phyloP scores from a whole-genome alignment of 2,113 vertebrate species.

The Albula glossodonta region DNA sequence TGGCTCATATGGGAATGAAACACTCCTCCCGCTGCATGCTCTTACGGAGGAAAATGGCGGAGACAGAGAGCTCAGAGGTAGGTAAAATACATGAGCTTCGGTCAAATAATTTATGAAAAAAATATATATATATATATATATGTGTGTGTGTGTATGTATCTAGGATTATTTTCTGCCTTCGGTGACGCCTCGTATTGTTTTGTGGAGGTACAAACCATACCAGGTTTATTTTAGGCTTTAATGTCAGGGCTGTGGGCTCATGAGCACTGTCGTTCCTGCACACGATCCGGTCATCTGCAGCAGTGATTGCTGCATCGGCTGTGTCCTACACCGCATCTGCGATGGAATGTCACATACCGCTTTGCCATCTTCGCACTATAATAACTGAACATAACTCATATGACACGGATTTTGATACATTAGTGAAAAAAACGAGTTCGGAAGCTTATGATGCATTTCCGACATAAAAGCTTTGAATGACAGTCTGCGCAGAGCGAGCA shows the following conservation, averaged over 20 bases:
- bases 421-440: not conserved
- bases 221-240: not conserved
- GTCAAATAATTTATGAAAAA: constrained; percentile 17
- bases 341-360: not conserved
- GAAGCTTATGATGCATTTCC: not conserved
- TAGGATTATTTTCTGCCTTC: not conserved
- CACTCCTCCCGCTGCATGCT: constrained; percentile 98
- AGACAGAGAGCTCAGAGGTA: constrained; percentile 93
- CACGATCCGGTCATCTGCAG: not conserved
- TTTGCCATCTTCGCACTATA: not conserved
- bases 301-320: not conserved
- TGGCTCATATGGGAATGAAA: constrained; percentile 94
- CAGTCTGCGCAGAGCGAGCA: not conserved
- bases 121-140: no score
- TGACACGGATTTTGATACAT: not conserved
- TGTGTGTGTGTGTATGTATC: not conserved
- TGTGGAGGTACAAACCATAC: not conserved
- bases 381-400: not conserved
- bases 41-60: constrained; percentile 97
- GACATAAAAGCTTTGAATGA: not conserved
- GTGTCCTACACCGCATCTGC: not conserved
- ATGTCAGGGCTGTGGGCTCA: not conserved
- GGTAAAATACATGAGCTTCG: constrained; percentile 53
- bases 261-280: not conserved
- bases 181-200: not conserved